Conservation (phyloP, 2,888 invertebrate species). For the Drosophila longiperda region DNA sequence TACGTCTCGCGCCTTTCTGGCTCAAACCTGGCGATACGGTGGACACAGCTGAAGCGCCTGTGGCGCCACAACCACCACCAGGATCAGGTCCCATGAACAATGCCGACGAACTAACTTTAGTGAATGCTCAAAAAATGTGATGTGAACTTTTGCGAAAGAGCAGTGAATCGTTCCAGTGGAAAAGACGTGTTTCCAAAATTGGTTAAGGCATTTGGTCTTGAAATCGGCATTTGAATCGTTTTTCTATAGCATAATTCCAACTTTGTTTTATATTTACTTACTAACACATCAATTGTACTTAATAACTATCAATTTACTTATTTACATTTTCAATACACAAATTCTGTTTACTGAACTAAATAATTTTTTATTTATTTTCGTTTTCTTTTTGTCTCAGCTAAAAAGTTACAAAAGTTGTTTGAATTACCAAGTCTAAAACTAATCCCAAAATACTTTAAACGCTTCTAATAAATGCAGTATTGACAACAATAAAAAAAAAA, state of each 20-base stretch:
- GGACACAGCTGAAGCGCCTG: constrained; percentile 36
- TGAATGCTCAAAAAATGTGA: constrained; percentile 33
- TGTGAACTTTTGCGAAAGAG: constrained; percentile 2
- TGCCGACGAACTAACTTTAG: constrained; percentile 12
- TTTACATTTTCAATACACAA: constrained; percentile 19
- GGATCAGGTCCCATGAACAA: constrained; percentile 1
- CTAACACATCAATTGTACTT: constrained; percentile 13
- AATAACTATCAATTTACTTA: constrained; percentile 26
- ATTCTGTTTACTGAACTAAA: constrained; percentile 22
- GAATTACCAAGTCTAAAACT: constrained; percentile 56
- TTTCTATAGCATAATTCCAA: neutral
- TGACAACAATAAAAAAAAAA: constrained; percentile 1
- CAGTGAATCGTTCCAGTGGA: neutral
- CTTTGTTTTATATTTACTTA: neutral
- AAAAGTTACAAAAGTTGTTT: constrained; percentile 35
- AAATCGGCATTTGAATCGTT: neutral
- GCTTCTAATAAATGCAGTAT: constrained; percentile 28
- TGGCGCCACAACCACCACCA: constrained; percentile 7
- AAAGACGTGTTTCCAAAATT: neutral
- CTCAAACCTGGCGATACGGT: constrained; percentile 72
- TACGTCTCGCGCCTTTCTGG: constrained; percentile 84
- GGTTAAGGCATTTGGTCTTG: neutral
- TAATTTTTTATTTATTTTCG: neutral
- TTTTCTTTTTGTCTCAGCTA: constrained; percentile 27
- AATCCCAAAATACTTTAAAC: constrained; percentile 54